Base-by-base conservation (phyloP, 2,888 invertebrate species). In the Flexamia atlantica region DNA sequence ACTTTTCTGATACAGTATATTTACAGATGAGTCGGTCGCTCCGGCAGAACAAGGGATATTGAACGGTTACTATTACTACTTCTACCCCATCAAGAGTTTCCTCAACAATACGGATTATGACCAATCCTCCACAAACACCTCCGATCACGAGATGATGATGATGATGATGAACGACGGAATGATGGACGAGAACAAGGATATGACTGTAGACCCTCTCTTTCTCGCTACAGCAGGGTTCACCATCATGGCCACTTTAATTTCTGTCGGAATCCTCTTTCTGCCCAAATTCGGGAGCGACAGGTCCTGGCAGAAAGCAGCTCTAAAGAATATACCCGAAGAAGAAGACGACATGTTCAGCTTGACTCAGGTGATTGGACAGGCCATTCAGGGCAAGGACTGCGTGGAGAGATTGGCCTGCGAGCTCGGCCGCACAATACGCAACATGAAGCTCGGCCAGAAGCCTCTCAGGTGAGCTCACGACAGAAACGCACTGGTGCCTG, bases 181-280 rank as follows among this genome's bases (percentile, higher is more conserved):
- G 80, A 57, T 68, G 64, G 84, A 84, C 20, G 81, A 20, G 20
- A 79, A 50, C 50, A 79, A 79, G 57, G 79, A 79, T 17, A 79
- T 50, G 50, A 50, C 17, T 10, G 87, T 92, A 64, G 92, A 92
- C 87, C 92, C 92, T 20, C 89, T 93, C 9, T 92, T 92, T 86
- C 91, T 92, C 90, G 92, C 92, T 5, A 91, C 92, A 86, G 92
- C 92, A n/a, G 91, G 92, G 23, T 92, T 92, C 86, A 90, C 92
- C 79, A 92, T 92, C 14, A 91, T 92, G 90, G 92, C 92, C 0
- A 89, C 92, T 23, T 90, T 92, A 89, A 92, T 92, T 86, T 91
- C 92, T 85, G 88, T 92, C 81, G 91, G 92, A 0, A 90, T 92
- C 70, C 86, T 92, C 5, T 89, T 92, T 83, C 87, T 92, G 50